These are phyloP conservation scores for Sitophilus oryzae DNA, from an alignment of 1,140 invertebrate genomes.

Conservation along the genomic window DNA sequence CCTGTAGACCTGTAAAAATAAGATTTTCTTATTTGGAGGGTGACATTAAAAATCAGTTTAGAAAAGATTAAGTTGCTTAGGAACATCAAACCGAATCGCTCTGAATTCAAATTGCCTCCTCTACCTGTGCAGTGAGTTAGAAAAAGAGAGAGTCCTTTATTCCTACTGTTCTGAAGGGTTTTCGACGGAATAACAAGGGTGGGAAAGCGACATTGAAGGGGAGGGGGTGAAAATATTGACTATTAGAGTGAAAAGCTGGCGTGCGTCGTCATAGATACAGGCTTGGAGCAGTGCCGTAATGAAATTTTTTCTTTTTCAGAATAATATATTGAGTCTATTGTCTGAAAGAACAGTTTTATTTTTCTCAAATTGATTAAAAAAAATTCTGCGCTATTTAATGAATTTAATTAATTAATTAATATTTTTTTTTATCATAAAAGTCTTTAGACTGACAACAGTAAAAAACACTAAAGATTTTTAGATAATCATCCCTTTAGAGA, in stretches of 20 bases:
- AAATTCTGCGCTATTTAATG: no score
- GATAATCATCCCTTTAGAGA: no score
- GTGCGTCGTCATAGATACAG: conserved; percentile 34
- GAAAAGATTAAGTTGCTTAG: not conserved
- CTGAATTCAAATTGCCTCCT: not conserved
- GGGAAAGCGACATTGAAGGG: conserved; percentile 11
- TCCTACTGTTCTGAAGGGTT: not conserved
- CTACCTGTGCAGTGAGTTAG: not conserved
- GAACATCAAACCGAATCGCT: not conserved
- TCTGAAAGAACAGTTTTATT: no score
- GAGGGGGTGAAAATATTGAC: conserved; percentile 37
- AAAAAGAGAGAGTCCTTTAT: not conserved
- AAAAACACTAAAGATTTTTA: no score
- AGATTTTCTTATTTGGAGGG: no score
- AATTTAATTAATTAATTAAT: no score
- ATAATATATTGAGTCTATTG: not conserved
- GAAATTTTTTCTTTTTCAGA: not conserved
- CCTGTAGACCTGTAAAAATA: no score
- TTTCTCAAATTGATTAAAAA: no score
- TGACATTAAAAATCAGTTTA: no score
- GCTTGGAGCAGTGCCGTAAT: not conserved
- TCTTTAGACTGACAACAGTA: no score
- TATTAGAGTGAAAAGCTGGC: conserved; percentile 39
- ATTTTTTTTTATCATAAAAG: no score
- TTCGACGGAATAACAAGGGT: not conserved